Percentiles rank a stretch among this genome's conserved stretches.
phyloP scores from a whole-genome alignment of 2,888 invertebrate species.

The Chydorus sphaericus region DNA sequence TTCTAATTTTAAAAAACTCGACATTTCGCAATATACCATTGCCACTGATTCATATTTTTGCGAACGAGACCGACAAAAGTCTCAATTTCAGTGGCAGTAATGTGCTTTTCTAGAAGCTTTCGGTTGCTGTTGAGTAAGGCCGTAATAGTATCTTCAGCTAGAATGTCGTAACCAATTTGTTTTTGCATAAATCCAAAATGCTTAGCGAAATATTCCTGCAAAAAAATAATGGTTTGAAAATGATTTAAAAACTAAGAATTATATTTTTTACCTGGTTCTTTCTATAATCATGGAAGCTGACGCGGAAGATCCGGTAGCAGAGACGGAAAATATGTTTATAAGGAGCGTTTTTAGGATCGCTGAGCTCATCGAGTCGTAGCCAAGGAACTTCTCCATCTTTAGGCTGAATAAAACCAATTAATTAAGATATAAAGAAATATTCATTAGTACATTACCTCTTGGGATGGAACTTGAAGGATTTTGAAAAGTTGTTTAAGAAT shows the following conservation, averaged over 20 bases:
- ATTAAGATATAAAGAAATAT: slow-evolving; percentile 25
- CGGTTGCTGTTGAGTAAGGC: slow-evolving; percentile 94
- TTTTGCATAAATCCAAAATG: slow-evolving; percentile 99
- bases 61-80: slow-evolving; percentile 94
- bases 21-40: slow-evolving; percentile 84
- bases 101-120: slow-evolving; percentile 93
- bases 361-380: slow-evolving; percentile 73
- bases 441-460: too few relatives aligned
- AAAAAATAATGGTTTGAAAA: not conserved
- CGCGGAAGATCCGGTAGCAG: slow-evolving; percentile 79
- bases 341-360: slow-evolving; percentile 78
- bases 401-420: too few relatives aligned
- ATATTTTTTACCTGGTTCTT: slow-evolving; percentile 68
- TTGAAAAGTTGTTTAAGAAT: slow-evolving; percentile 84
- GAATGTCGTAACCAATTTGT: slow-evolving; percentile 95
- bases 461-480: slow-evolving; percentile 57
- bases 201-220: slow-evolving; percentile 91
- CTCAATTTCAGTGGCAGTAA: slow-evolving; percentile 93
- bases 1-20: slow-evolving; percentile 42
- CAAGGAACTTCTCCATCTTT: slow-evolving; percentile 58
- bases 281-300: slow-evolving; percentile 92
- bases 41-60: slow-evolving; percentile 89
- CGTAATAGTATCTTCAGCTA: slow-evolving; percentile 98
- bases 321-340: slow-evolving; percentile 93
- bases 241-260: not conserved